Evolutionary conservation across 2,113 vertebrate species (phyloP).

Genomic region (Neogale vison): DNA sequence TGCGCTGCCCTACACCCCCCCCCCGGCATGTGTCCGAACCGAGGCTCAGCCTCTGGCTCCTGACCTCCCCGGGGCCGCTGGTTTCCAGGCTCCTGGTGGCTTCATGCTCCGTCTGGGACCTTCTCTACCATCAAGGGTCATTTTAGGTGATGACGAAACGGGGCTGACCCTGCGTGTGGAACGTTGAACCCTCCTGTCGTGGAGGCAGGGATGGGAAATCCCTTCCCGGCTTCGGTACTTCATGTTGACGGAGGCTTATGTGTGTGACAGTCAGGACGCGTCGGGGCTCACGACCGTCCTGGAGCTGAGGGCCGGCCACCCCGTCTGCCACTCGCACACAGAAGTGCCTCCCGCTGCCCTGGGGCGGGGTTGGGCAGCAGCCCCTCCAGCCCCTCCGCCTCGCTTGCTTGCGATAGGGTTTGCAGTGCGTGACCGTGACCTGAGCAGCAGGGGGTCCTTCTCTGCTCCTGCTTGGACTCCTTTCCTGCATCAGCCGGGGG

Average conservation of each 20-base stretch:
- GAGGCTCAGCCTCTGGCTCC: no score
- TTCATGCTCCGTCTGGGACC: background rate
- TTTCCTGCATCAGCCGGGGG: background rate
- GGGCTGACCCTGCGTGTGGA: fast-evolving
- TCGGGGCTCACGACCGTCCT: fast-evolving
- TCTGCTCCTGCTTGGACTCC: no score
- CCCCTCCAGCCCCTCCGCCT: background rate
- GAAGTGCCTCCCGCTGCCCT: fast-evolving
- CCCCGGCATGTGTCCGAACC: fast-evolving
- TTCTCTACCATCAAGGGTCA: fast-evolving
- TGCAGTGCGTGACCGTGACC: background rate
- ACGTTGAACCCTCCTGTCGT: fast-evolving
- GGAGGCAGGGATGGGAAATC: no score
- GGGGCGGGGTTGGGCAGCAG: fast-evolving
- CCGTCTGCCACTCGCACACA: fast-evolving
- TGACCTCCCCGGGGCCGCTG: background rate
- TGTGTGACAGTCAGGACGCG: no score
- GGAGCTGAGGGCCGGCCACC: fast-evolving
- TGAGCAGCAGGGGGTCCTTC: background rate
- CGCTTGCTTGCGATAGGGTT: background rate
- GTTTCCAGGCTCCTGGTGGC: no score
- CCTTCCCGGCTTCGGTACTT: fast-evolving
- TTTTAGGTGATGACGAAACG: background rate
- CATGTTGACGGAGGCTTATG: background rate
- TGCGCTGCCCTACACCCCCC: fast-evolving